A percentile compares a stretch with the other conserved stretches of the same genome.
phyloP scores from a whole-genome alignment of 2,797 vertebrate genomes.

The Acanthurus leucopareius region DNA sequence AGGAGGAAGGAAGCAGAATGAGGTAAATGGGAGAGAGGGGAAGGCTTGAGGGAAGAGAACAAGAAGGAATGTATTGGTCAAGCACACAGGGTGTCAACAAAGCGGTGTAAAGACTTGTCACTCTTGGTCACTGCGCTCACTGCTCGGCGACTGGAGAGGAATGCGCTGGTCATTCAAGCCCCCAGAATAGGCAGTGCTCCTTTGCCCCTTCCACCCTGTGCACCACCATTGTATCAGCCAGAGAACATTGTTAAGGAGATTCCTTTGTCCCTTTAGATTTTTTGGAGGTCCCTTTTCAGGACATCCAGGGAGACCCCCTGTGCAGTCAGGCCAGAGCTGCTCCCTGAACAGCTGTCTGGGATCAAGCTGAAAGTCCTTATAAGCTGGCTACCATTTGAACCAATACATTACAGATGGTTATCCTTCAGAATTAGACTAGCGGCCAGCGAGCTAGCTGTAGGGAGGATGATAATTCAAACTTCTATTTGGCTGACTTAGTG shows the following conservation, averaged over 20 bases:
- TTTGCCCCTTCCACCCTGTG: conserved; percentile 78
- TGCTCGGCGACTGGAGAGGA: conserved; percentile 80
- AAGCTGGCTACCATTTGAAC: conserved; percentile 73
- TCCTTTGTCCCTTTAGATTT: conserved; percentile 82
- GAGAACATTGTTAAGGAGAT: conserved; percentile 79
- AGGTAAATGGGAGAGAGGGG: conserved; percentile 4
- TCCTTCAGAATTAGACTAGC: conserved; percentile 69
- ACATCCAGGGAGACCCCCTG: conserved; percentile 75
- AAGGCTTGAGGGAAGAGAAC: conserved; percentile 25
- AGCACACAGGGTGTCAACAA: conserved; percentile 80
- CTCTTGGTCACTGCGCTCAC: conserved; percentile 80
- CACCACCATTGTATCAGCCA: conserved; percentile 77
- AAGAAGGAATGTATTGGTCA: conserved; percentile 77
- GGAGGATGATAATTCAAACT: conserved; percentile 58
- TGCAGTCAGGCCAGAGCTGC: conserved; percentile 70
- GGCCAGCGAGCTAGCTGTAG: conserved; percentile 47
- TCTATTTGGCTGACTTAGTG: conserved; percentile 48
- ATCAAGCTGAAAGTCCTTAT: conserved; percentile 81
- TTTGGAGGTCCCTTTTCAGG: conserved; percentile 82
- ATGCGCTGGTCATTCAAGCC: conserved; percentile 81
- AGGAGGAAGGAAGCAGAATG: conserved; percentile 55
- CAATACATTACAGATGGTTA: conserved; percentile 85
- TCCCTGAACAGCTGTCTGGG: conserved; percentile 81
- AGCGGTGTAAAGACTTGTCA: conserved; percentile 80
- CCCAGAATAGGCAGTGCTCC: conserved; percentile 78